phyloP scores from a whole-genome alignment of 2,888 invertebrate species.

The Lordiphosa fenestrarum region DNA sequence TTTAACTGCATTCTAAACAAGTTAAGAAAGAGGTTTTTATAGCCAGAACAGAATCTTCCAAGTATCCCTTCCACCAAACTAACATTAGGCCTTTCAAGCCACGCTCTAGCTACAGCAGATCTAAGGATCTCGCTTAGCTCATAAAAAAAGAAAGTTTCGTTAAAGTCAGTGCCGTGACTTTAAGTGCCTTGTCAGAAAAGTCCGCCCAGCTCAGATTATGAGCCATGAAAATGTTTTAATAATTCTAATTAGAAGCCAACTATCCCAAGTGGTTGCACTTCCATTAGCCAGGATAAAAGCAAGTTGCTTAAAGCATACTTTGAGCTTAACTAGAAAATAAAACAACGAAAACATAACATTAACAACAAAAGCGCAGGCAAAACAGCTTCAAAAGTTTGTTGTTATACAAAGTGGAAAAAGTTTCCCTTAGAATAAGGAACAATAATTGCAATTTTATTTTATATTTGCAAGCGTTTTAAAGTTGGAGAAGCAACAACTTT shows the following conservation, averaged over 20 bases:
- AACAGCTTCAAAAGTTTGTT: conserved; percentile 35
- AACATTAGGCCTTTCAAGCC: too few relatives aligned
- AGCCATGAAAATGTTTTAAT: conserved; percentile 36
- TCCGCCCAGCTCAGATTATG: too few relatives aligned
- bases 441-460: conserved; percentile 59
- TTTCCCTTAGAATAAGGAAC: conserved; percentile 28
- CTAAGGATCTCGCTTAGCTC: too few relatives aligned
- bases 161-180: too few relatives aligned
- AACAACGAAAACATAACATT: conserved; percentile 33
- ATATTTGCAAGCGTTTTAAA: conserved; percentile 22
- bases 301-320: conserved; percentile 62
- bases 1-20: too few relatives aligned
- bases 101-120: too few relatives aligned
- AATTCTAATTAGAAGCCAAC: conserved; percentile 14
- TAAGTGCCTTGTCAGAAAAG: too few relatives aligned
- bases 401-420: conserved; percentile 15
- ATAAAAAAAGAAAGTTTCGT: too few relatives aligned
- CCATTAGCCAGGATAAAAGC: conserved; percentile 31
- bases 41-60: too few relatives aligned
- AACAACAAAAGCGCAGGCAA: conserved; percentile 43
- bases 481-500: conserved; percentile 33
- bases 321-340: conserved; percentile 54
- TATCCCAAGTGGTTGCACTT: conserved; percentile 20
- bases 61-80: too few relatives aligned
- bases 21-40: too few relatives aligned